Base-by-base conservation (phyloP, 2,888 invertebrate species). In the Limnephilus lunatus region DNA sequence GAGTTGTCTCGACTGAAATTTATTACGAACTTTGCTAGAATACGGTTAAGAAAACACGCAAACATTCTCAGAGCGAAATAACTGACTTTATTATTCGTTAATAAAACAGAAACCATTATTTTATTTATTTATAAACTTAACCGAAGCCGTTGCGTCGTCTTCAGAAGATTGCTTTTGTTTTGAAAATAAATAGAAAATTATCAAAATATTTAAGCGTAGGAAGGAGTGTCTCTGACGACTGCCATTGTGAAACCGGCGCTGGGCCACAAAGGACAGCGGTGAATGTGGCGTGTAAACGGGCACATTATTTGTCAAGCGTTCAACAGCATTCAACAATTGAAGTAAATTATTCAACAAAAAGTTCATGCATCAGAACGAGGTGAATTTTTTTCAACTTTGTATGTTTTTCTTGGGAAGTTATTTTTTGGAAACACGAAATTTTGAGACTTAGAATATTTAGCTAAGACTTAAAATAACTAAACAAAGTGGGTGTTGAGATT, bases 221-320 rank as follows among this genome's bases (percentile, higher is more conserved):
- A n/a, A 82, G 82, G 32, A 31, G 82, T 31, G 82, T 32, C 82
- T 82, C 9, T 82, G 82, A 82, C 82, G 82, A 82, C 25, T 14
- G 31, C 82, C 31, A 82, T 82, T 82, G 82, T 82, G 82, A 82
- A 82, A 82, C 15, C 14, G 82, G 32, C 32, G 82, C 32, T 82
- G 25, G 68, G n/a, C 68, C 68, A n/a, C 68, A 68, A n/a, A 68
- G 25, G 68, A 68, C 68, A 68, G 25, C 19, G 68, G 82, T 32
- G 30, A 82, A 82, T 82, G 82, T 82, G 31, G 31, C 82, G 82
- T 32, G 82, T 82, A 31, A 82, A 82, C 82, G 32, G 82, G 32
- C 31, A 31, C 82, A 31, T 68, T 68, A 68, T 15, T 32, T 31
- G 31, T 32, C 82, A 7, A 82, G 82, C 89, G 25, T 89, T 44